Base-by-base conservation (phyloP, 2,113 vertebrate species). In the Paedocypris sp. region DNA sequence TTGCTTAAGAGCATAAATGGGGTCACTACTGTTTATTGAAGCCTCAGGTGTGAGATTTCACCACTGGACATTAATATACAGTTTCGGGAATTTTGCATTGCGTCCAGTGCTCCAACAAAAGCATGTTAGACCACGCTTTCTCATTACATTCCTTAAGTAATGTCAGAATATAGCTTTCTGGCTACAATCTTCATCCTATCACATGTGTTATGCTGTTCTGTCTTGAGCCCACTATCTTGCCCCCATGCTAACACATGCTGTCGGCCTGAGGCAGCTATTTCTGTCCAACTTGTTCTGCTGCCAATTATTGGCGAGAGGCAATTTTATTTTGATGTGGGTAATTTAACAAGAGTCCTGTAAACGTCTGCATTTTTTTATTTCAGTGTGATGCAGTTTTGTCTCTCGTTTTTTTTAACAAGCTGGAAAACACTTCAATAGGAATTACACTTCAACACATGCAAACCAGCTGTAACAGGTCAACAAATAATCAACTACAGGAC, bases 301-400 rank as follows among this genome's bases (percentile, higher is more conserved):
- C 58, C 63, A 74, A 67, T 68, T 72, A 74, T 67, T 64, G 46
- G 54, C 68, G 60, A 66, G 51, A 68, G 58, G 54, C 50, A 51
- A 68, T 72, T 62, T 74, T 65, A 77, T 70, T 73, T 68, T 70
- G 75, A 74, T 77, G 75, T 70, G 72, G 70, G 49, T 63, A 69
- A 73, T 77, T 74, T 72, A 74, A 77, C 65, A 49, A 67, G 54
- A 51, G 36, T 33, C 58, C 61, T 54, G 39, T 74, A 76, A 73
- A 73, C 69, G 68, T 61, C 67, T 68, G 60, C 54, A 68, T 72
- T 75, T 71, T 63, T 69, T n/a, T n/a, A 35, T 66, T 64, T 39
- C 61, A 59, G 51, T 31, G 64, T 50, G 60, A 35, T 56, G 57
- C 63, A 66, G 67, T 62, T 60, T 68, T 63, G 52, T 68, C 53